A percentile compares a stretch with the other conserved stretches of the same genome.
Conservation (phyloP, 2,113 vertebrate species). For the Rhinogobius similis region DNA sequence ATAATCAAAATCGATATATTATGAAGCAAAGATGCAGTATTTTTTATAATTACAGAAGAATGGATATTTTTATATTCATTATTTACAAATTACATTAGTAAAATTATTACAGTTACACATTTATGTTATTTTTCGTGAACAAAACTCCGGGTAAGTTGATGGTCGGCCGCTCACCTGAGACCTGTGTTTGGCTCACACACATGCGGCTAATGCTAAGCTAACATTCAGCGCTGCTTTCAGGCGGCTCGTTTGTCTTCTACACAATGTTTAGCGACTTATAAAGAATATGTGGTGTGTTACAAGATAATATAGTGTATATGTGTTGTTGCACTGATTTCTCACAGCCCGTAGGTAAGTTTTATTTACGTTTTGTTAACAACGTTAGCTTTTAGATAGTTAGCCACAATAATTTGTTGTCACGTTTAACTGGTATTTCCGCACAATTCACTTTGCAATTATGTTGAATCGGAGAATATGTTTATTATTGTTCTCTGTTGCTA, state of each 20-base stretch:
- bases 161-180: constrained; percentile 33
- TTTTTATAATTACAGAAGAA: too few relatives aligned
- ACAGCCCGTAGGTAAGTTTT: constrained; percentile 30
- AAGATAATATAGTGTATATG: rapidly evolving
- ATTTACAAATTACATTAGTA: neutral
- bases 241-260: neutral
- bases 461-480: neutral
- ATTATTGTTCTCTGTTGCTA: neutral
- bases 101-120: neutral
- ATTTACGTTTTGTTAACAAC: neutral
- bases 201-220: constrained; percentile 36
- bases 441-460: constrained; percentile 4
- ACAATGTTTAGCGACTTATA: neutral
- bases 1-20: constrained; percentile 1
- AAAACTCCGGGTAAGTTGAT: constrained; percentile 32
- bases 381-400: constrained; percentile 25
- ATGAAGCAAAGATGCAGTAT: neutral
- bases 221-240: constrained; percentile 20
- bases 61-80: neutral
- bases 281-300: neutral
- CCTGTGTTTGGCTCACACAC: constrained; percentile 56
- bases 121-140: neutral
- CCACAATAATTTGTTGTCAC: neutral
- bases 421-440: neutral
- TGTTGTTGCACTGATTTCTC: neutral